Evolutionary conservation across 2,113 vertebrate genomes (phyloP), one percentile per base, ranked within the genome.

Genomic region (Girardinichthys multiradiatus): DNA sequence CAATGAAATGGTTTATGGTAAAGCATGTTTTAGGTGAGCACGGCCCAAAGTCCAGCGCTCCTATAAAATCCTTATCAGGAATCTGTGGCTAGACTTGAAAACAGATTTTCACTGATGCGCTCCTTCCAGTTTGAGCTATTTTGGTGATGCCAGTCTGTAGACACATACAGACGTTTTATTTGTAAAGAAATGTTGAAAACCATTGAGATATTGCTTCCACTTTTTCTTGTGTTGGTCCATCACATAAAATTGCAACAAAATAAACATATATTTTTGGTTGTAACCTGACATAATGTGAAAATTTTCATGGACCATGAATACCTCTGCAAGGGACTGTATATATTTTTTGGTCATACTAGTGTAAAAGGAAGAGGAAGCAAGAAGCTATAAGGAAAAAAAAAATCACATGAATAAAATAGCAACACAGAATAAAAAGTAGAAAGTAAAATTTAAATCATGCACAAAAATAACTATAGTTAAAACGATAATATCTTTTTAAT

Each of bases 401-500:
- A 54, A 54, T 13, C n/a, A 24, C 19, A 54, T 54, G 19, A 10
- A 54, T 54, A 7, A 54, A 24, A 24, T n/a, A 54, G 24, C 24
- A 24, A 8, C 9, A n/a, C 1, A n/a, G 48, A n/a, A 54, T 1
- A 24, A 11, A 54, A 24, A 45, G 5, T 54, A 54, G n/a, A 54
- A 54, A 54, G 24, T 24, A 5, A n/a, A n/a, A 5, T 24, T 21
- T 54, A 54, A 54, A 59, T 8, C 37, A 48, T 10, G 51, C 39
- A 14, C 51, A 27, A 7, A 45, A 67, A 33, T 28, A 59, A 73
- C 1, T 42, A 4, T 0, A 68, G 33, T 31, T 26, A 78, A 72
- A 75, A 60, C 35, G 26, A 35, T 0, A 15, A 68, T 65, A 51
- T 67, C 51, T 78, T 27, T 70, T 69, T 87, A 64, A 79, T 67